These are phyloP conservation scores for Cataglyphis altisquamis DNA, from an alignment of 2,888 invertebrate genomes.

Conservation along the genomic window DNA sequence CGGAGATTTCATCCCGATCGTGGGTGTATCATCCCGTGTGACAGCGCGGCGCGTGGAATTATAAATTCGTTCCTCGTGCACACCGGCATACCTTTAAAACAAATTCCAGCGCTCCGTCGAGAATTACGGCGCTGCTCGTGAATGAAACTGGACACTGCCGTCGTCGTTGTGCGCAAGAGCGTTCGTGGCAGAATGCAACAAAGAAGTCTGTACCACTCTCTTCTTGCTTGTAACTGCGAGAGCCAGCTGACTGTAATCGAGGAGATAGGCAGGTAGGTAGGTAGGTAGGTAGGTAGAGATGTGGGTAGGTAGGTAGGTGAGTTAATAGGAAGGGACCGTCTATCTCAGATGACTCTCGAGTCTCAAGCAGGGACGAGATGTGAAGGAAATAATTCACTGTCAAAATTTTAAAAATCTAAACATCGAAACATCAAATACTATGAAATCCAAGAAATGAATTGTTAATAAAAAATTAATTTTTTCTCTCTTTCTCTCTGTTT, in stretches of 20 bases:
- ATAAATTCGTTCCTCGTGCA: conserved; percentile 51
- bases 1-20: conserved; percentile 37
- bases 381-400: conserved; percentile 33
- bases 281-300: conserved; percentile 49
- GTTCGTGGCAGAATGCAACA: conserved; percentile 80
- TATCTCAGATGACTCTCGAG: conserved; percentile 46
- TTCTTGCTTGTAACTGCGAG: conserved; percentile 58
- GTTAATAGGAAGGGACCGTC: conserved; percentile 56
- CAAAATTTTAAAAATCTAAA: neutral
- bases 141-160: conserved; percentile 80
- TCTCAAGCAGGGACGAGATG: conserved; percentile 14
- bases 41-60: conserved; percentile 32
- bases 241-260: conserved; percentile 35
- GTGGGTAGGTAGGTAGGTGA: conserved; percentile 55
- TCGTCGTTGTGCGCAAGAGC: conserved; percentile 43
- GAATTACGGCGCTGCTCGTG: conserved; percentile 69
- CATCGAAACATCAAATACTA: neutral
- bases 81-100: conserved; percentile 49
- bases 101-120: conserved; percentile 59
- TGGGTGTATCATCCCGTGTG: conserved; percentile 15
- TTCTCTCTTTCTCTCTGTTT: neutral
- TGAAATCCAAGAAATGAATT: neutral
- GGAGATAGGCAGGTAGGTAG: conserved; percentile 44
- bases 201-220: conserved; percentile 70
- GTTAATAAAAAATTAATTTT: neutral